Evolutionary conservation across 2,113 vertebrate genomes (phyloP), one percentile per base, ranked within the genome.

Genomic region (Rhegmatorhina hoffmannsi): DNA sequence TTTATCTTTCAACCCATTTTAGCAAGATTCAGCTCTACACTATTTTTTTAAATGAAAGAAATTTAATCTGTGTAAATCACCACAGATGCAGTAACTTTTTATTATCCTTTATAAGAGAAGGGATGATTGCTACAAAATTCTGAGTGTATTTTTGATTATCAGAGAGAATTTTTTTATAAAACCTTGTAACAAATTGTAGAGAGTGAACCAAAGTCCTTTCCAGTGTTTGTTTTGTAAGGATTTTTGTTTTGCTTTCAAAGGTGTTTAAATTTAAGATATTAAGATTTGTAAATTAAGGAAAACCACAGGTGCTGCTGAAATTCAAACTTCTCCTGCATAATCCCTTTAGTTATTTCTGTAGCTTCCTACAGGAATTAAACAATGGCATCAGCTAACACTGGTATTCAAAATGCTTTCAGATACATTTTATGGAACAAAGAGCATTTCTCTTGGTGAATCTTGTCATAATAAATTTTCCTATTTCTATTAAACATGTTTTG

Each of bases 341-440:
- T 21, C 14, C 3, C 29, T 26, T 80, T 50, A 13, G 20, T 58
- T 0, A 40, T 63, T 92, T 90, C 17, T 89, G 3, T 63, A 29
- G 6, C 20, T 92, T 90, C 17, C 43, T 80, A 38, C 2, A 86
- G 50, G 23, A 90, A 79, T 75, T 95, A 43, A 96, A 83, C 19
- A 94, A 69, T 69, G 82, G 11, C 33, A 72, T 89, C 85, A 80
- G 24, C 28, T 85, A 92, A 67, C 23, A 58, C 1, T 84, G 64
- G 19, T 56, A 76, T 11, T 29, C 68, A 70, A 91, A 86, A 88
- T 84, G 21, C 6, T 84, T 92, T 86, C 24, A 87, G 33, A 88
- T 55, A 84, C 4, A 58, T 87, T 96, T 95, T 76, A 84, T 64
- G 81, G 79, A 94, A 67, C 84, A 97, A 84, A 68, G 24, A 89